A percentile compares a stretch with the other conserved stretches of the same genome.
phyloP scores from a whole-genome alignment of 2,797 vertebrate genomes.

The Serranus cabrilla region DNA sequence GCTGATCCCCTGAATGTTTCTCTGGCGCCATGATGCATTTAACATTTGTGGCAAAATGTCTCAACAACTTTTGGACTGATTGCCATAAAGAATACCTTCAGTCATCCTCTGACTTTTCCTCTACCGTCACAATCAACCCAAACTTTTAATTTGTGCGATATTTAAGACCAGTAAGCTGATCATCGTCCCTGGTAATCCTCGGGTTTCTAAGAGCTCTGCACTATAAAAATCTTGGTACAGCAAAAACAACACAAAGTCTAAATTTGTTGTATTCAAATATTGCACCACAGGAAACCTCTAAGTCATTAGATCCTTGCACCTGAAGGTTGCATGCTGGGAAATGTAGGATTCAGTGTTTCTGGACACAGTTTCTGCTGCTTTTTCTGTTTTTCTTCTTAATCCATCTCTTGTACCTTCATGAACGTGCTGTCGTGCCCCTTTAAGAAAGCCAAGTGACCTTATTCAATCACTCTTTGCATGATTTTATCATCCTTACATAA shows the following conservation, averaged over 20 bases:
- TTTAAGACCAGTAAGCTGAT: no score
- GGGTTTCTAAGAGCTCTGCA: no score
- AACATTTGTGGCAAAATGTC: background rate
- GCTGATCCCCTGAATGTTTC: background rate
- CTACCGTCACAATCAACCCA: background rate
- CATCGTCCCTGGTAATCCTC: no score
- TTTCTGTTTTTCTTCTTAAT: background rate
- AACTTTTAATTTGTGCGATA: background rate
- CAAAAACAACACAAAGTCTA: no score
- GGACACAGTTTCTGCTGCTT: background rate
- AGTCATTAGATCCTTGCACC: background rate
- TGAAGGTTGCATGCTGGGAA: background rate
- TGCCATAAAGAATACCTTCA: no score
- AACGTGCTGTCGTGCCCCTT: background rate
- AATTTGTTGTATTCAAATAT: no score
- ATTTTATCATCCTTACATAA: constrained; percentile 27
- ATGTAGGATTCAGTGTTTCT: background rate
- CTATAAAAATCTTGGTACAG: no score
- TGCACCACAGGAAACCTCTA: background rate
- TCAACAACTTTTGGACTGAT: background rate
- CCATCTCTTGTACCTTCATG: background rate
- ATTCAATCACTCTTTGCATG: constrained; percentile 32
- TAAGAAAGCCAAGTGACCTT: constrained; percentile 21
- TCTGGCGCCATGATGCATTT: background rate
- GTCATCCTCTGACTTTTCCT: background rate